Evolutionary conservation across 92 coral and sea anemone species (phyloP), one percentile per base, ranked within the genome.

Genomic region (Heteractis magnifica): DNA sequence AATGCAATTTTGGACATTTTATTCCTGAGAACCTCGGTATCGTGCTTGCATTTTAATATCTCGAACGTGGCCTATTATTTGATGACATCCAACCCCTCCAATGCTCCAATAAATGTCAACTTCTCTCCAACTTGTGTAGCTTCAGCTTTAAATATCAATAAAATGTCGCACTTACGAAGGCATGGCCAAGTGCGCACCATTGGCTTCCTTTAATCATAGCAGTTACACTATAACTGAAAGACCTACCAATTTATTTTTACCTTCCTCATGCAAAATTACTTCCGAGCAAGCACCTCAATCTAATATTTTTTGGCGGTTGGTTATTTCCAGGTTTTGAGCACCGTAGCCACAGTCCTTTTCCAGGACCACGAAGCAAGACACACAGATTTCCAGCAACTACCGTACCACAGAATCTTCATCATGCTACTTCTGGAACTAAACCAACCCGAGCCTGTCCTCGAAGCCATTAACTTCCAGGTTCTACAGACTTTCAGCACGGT

Each of bases 331-430:
- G 99, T 97, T 10, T 87, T 97, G 23, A 98, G 98, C 56, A 97
- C 99, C 12, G 99, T 97, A 18, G 99, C 95, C 13, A 95, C 98
- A 20, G 99, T 97, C 51, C 59, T 97, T 26, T 89, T 97, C 82
- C 99, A 97, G 83, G 99, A 97, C 89, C 99, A 97, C 60, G 98
- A 97, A 81, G 86, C 90, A 20, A 98, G 99, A 52, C 98, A 97
- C 89, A 89, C 99, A 4, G 99, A 97, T 62, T 97, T 97, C 89
- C 99, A 97, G 51, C 99, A 97, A 90, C 89, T 97, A 41, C 98
- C 99, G 0, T 97, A 97, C 86, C 99, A 97, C 86, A 84, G 99
- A 41, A 91, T 92, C 82, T 97, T 97, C 77, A 97, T 97, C 65
- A 97, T 97, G 87, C 82, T 97, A 48, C 87, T 97, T 51, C 86